A percentile compares a stretch with the other conserved stretches of the same genome.
phyloP scores from a whole-genome alignment of 2,797 vertebrate genomes.

The Coluber constrictor region DNA sequence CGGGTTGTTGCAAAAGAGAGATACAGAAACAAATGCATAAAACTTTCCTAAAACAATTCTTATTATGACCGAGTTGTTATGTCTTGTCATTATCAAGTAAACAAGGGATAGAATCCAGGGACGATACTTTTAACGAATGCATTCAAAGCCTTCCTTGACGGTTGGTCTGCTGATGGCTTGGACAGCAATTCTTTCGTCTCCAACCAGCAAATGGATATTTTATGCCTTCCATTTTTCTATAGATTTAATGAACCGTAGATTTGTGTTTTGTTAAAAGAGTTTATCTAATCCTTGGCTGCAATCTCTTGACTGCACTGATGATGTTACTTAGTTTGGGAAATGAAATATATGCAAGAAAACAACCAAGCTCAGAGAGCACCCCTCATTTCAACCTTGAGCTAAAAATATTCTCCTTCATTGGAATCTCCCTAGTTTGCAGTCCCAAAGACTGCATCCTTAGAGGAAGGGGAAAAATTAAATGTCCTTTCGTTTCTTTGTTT shows the following conservation, averaged over 20 bases:
- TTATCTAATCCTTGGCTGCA: neutral
- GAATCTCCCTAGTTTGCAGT: neutral
- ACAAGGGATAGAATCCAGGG: conserved; percentile 14
- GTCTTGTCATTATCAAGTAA: conserved; percentile 11
- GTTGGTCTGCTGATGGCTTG: neutral
- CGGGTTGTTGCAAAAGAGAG: neutral
- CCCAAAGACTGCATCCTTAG: neutral
- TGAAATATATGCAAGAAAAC: too few species aligned
- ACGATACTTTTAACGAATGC: neutral
- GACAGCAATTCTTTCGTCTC: neutral
- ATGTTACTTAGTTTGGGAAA: too few species aligned
- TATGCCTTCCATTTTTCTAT: neutral
- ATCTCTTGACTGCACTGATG: too few species aligned
- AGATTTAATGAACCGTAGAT: neutral
- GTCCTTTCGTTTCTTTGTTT: too few species aligned
- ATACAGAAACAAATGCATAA: neutral
- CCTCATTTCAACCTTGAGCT: too few species aligned
- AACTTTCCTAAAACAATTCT: neutral
- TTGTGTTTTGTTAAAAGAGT: neutral
- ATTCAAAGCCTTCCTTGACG: neutral
- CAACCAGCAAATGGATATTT: neutral
- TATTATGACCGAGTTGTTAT: neutral
- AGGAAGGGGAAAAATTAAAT: neutral
- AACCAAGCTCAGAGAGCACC: too few species aligned
- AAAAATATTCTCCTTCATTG: too few species aligned